phyloP scores from a whole-genome alignment of 92 coral and sea anemone species.

The Plumapathes pennacea region DNA sequence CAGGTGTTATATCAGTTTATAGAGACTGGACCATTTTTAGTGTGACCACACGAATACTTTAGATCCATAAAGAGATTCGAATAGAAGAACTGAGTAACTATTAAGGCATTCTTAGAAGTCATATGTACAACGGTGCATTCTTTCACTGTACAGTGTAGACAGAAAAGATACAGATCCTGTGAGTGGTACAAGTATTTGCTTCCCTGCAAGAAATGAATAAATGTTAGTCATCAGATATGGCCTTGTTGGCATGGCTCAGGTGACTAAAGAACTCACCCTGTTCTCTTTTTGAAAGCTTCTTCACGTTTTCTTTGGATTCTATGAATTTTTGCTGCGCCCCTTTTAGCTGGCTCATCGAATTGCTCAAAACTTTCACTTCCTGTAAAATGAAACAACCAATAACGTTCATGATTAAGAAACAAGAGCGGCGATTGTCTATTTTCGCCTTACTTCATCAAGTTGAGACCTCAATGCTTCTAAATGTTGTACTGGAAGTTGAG shows the following conservation, averaged over 20 bases:
- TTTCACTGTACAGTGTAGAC: too few species aligned
- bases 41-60: too few species aligned
- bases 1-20: too few species aligned
- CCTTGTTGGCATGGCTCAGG: too few species aligned
- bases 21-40: too few species aligned
- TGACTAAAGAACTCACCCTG: conserved; percentile 39
- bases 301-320: conserved; percentile 89
- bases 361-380: conserved; percentile 92
- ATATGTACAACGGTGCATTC: too few species aligned
- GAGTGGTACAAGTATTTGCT: conserved; percentile 84
- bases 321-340: conserved; percentile 90
- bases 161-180: conserved; percentile 98
- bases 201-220: conserved; percentile 58
- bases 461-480: conserved; percentile 85
- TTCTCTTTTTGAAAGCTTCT: conserved; percentile 64
- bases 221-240: too few species aligned
- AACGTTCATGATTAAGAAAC: background rate
- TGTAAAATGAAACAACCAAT: conserved; percentile 13
- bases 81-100: too few species aligned
- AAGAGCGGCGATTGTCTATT: background rate
- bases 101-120: too few species aligned
- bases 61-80: too few species aligned
- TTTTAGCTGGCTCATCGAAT: conserved; percentile 87
- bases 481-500: conserved; percentile 87
- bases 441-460: conserved; percentile 76